A percentile compares a stretch with the other conserved stretches of the same genome.
phyloP scores from a whole-genome alignment of 1,140 invertebrate genomes.

The Drosophila nigrodunni region DNA sequence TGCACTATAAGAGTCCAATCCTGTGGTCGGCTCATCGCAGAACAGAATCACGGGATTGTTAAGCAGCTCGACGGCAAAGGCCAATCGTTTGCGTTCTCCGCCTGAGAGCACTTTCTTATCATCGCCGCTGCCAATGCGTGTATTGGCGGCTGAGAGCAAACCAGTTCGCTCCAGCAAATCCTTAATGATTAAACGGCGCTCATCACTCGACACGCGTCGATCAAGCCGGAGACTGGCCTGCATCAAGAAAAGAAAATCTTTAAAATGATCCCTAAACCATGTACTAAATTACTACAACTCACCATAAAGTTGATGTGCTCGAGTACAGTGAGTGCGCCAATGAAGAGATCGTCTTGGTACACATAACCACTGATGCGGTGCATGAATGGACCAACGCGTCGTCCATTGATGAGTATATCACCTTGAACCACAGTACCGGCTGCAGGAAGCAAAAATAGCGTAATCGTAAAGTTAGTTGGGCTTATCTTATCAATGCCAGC shows the following conservation, averaged over 20 bases:
- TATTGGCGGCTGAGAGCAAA: slow-evolving; percentile 88
- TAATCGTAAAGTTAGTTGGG: not conserved
- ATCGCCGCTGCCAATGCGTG: slow-evolving; percentile 90
- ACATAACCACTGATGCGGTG: slow-evolving; percentile 95
- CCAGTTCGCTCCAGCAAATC: slow-evolving; percentile 90
- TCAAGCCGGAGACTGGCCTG: slow-evolving; percentile 94
- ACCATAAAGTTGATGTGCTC: slow-evolving; percentile 97
- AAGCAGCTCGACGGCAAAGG: slow-evolving; percentile 97
- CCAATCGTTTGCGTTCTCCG: slow-evolving; percentile 96
- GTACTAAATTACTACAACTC: slow-evolving; percentile 22
- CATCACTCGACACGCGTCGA: slow-evolving; percentile 86
- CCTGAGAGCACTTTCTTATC: slow-evolving; percentile 95
- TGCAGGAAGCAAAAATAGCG: slow-evolving; percentile 69
- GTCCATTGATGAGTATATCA: slow-evolving; percentile 90
- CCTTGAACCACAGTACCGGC: slow-evolving; percentile 90
- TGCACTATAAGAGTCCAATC: slow-evolving; percentile 96
- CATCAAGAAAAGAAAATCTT: slow-evolving; percentile 23
- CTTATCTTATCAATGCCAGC: slow-evolving; percentile 45
- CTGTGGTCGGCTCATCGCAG: slow-evolving; percentile 98
- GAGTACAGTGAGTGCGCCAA: slow-evolving; percentile 93
- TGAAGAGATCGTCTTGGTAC: slow-evolving; percentile 96
- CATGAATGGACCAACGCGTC: slow-evolving; percentile 89
- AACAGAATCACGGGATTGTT: slow-evolving; percentile 97
- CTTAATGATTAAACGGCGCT: slow-evolving; percentile 89
- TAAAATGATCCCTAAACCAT: not conserved